These are phyloP conservation scores for Drepana falcataria DNA, from an alignment of 2,888 invertebrate genomes.

Conservation along the genomic window DNA sequence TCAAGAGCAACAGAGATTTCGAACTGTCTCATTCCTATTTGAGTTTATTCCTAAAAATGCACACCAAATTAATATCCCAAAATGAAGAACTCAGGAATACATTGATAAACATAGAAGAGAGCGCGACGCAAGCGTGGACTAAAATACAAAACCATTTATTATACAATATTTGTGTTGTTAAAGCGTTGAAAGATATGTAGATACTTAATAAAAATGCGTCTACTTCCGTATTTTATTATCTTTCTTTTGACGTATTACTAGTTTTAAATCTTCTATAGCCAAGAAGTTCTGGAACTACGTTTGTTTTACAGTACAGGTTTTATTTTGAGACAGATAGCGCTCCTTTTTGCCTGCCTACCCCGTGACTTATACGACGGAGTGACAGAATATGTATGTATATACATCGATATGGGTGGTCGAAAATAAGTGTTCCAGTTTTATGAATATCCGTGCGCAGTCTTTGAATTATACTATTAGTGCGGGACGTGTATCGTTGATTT, in stretches of 20 bases:
- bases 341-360: no score
- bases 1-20: slow-evolving; percentile 88
- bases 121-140: slow-evolving; percentile 81
- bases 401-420: no score
- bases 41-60: slow-evolving; percentile 90
- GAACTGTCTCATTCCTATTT: slow-evolving; percentile 95
- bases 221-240: not conserved
- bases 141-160: slow-evolving; percentile 83
- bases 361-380: no score
- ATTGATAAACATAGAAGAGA: slow-evolving; percentile 77
- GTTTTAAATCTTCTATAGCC: no score
- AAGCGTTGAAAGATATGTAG: slow-evolving; percentile 83
- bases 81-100: slow-evolving; percentile 73
- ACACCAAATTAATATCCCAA: slow-evolving; percentile 80
- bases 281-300: no score
- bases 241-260: no score
- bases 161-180: slow-evolving; percentile 87
- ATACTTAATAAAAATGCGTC: slow-evolving; percentile 17
- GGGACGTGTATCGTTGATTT: no score
- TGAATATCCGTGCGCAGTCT: not conserved
- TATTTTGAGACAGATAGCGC: no score
- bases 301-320: no score
- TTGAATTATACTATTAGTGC: no score
- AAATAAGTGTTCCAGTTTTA: slow-evolving; percentile 4
- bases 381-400: no score